phyloP scores from a whole-genome alignment of 2,113 vertebrate species.

The Embiotoca jacksoni region DNA sequence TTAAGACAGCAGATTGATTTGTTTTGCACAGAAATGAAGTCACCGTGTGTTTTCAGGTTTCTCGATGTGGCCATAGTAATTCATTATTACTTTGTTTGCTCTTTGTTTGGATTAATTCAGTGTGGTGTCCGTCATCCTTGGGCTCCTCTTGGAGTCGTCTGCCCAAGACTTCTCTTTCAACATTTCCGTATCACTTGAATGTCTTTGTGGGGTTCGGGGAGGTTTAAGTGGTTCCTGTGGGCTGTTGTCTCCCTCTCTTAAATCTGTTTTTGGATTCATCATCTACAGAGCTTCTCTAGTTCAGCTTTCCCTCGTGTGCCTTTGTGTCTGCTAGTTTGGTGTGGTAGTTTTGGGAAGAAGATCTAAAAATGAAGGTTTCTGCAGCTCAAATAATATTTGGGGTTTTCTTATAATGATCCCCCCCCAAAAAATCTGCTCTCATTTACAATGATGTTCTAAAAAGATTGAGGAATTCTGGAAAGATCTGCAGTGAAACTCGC shows the following conservation, averaged over 20 bases:
- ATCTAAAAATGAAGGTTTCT: not conserved
- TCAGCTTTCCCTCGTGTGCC: not conserved
- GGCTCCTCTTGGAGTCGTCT: not conserved
- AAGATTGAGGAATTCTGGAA: not conserved
- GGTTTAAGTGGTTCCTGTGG: conserved; percentile 48
- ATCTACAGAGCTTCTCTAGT: not conserved
- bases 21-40: too few species aligned
- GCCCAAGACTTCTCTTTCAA: conserved; percentile 26
- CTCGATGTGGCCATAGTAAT: not conserved
- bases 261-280: conserved; percentile 6
- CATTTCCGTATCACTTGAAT: not conserved
- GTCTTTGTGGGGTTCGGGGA: conserved; percentile 18
- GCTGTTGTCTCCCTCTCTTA: conserved; percentile 17
- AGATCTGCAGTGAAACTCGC: not conserved
- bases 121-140: conserved; percentile 21
- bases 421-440: not conserved
- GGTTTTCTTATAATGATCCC: not conserved
- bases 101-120: not conserved
- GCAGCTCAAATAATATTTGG: not conserved
- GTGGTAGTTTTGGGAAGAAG: not conserved
- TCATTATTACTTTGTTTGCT: not conserved
- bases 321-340: not conserved
- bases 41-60: not conserved
- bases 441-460: not conserved
- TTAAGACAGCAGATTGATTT: not conserved